Evolutionary conservation across 2,888 invertebrate genomes (phyloP).

Genomic region (Scelioninae gen. 1): DNA sequence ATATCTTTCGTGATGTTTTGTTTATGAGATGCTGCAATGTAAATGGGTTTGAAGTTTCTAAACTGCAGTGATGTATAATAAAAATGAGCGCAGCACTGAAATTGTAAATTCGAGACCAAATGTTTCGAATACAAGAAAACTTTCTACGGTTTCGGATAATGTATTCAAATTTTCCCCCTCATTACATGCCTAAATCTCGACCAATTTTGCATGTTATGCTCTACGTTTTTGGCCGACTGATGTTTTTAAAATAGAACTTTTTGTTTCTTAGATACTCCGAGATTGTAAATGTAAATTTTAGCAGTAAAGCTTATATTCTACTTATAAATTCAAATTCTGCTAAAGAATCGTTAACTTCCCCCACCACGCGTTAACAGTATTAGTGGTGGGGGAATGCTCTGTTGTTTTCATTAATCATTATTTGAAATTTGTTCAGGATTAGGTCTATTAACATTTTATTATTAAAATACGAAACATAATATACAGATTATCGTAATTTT

Average conservation of each 20-base stretch:
- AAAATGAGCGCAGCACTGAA: conserved; percentile 8
- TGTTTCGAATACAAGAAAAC: conserved; percentile 31
- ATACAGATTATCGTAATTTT: no score
- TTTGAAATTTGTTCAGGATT: no score
- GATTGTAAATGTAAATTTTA: not conserved
- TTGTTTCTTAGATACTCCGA: not conserved
- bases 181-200: conserved; percentile 29
- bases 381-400: no score
- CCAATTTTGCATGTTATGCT: conserved; percentile 23
- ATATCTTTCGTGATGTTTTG: conserved; percentile 44
- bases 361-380: no score
- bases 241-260: not conserved
- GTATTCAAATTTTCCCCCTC: conserved; percentile 37
- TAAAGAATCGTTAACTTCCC: no score
- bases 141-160: conserved; percentile 23
- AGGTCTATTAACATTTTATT: no score
- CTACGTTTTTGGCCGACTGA: not conserved
- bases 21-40: conserved; percentile 33
- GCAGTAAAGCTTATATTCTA: no score
- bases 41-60: conserved; percentile 14
- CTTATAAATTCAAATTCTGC: no score
- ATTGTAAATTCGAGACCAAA: conserved; percentile 33
- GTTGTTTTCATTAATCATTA: no score
- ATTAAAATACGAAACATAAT: no score
- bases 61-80: conserved; percentile 7